These are phyloP conservation scores for Ecdyonurus torrentis DNA, from an alignment of 2,888 invertebrate species.

Conservation along the genomic window DNA sequence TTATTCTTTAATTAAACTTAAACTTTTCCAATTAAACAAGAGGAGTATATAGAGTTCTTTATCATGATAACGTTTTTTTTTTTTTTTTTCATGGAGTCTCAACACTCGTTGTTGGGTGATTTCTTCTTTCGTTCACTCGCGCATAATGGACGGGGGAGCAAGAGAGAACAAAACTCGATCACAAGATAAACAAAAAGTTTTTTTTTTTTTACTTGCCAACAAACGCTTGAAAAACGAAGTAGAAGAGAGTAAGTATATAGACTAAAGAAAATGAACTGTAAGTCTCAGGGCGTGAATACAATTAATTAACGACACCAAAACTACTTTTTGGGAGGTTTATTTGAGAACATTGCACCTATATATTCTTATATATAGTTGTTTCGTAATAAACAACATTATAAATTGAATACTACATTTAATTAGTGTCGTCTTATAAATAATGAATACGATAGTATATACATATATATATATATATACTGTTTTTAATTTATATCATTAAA, in stretches of 20 bases:
- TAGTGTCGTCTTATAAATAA: too few relatives aligned
- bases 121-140: background rate
- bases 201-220: background rate
- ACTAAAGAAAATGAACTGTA: background rate
- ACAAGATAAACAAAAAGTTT: background rate
- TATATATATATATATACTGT: too few relatives aligned
- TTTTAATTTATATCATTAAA: too few relatives aligned
- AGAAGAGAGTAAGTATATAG: too few relatives aligned
- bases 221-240: too few relatives aligned
- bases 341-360: too few relatives aligned
- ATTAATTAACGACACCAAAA: background rate
- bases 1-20: conserved; percentile 1
- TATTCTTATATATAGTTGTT: too few relatives aligned
- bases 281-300: background rate
- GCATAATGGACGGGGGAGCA: background rate
- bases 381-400: too few relatives aligned
- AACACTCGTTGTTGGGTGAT: background rate
- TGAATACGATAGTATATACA: too few relatives aligned
- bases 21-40: conserved; percentile 3
- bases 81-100: too few relatives aligned
- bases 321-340: background rate
- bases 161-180: background rate
- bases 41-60: background rate
- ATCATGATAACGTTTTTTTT: too few relatives aligned
- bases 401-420: too few relatives aligned